Evolutionary conservation across 2,113 vertebrate genomes (phyloP).

Genomic region (Panthera tigris): DNA sequence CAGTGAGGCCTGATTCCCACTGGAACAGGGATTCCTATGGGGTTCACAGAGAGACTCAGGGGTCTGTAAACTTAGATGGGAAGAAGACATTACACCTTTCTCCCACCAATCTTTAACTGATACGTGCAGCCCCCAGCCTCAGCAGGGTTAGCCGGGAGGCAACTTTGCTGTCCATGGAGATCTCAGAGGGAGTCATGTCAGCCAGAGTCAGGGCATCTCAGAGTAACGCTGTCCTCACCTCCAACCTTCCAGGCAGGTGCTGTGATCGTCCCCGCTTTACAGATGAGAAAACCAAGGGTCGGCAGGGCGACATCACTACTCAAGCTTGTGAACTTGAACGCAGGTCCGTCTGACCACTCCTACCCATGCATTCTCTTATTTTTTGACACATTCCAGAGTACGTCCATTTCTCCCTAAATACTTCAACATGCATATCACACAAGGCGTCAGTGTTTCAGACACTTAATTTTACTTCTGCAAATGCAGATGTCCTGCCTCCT

Average conservation of each 20-base stretch:
- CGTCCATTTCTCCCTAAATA: neutral
- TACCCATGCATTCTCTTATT: neutral
- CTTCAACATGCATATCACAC: neutral
- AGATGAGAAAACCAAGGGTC: neutral
- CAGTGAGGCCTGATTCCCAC: accelerated
- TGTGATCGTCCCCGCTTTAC: neutral
- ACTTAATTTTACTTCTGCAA: neutral
- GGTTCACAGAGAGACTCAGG: neutral
- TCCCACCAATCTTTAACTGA: neutral
- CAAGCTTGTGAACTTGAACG: neutral
- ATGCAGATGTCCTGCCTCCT: neutral
- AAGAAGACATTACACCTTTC: neutral
- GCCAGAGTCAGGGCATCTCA: neutral
- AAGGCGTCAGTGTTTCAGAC: neutral
- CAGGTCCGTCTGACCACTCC: neutral
- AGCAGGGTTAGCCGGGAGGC: neutral
- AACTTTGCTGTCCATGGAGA: neutral
- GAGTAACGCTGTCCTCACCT: neutral
- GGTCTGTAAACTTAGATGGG: neutral
- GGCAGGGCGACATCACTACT: neutral
- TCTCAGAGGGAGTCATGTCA: too few species aligned
- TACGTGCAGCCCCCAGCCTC: neutral
- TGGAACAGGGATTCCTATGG: accelerated
- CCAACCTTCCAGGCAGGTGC: neutral
- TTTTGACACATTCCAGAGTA: neutral